phyloP scores from a whole-genome alignment of 2,888 invertebrate genomes.

The Leucophenga montana region DNA sequence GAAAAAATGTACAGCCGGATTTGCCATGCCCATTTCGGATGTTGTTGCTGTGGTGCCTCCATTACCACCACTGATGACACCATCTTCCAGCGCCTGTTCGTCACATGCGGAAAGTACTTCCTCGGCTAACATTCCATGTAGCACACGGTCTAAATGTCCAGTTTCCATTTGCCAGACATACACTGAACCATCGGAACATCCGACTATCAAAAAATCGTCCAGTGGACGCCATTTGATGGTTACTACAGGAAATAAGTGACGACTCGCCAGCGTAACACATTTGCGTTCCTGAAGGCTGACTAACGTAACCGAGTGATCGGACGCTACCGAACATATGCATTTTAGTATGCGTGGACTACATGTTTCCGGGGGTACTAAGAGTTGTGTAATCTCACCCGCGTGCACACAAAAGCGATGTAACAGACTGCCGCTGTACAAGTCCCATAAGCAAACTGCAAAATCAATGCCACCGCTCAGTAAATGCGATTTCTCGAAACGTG shows the following conservation, averaged over 20 bases:
- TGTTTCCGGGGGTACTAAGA: constrained; percentile 94
- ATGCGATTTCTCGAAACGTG: constrained; percentile 88
- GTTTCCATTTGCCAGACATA: constrained; percentile 99
- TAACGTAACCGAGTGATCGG: constrained; percentile 97
- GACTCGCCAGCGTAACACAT: constrained; percentile 90
- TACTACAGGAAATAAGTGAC: constrained; percentile 94
- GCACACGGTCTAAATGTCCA: constrained; percentile 94
- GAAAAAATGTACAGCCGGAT: constrained; percentile 96
- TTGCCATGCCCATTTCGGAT: constrained; percentile 84
- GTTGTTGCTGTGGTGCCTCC: constrained; percentile 69
- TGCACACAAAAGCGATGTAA: constrained; percentile 97
- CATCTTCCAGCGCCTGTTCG: constrained; percentile 80
- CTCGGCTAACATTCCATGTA: constrained; percentile 96
- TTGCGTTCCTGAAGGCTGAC: constrained; percentile 90
- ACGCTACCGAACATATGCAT: constrained; percentile 96
- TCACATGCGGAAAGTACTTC: constrained; percentile 97
- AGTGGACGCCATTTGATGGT: constrained; percentile 96
- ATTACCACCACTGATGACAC: constrained; percentile 43
- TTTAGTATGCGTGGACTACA: constrained; percentile 92
- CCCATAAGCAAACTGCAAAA: constrained; percentile 97
- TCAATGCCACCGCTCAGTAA: constrained; percentile 98
- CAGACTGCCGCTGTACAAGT: constrained; percentile 89
- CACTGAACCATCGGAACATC: constrained; percentile 97
- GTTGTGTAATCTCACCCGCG: constrained; percentile 96
- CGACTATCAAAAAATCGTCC: constrained; percentile 98